Conservation (phyloP, 2,888 invertebrate species). For the Pammene aurita region DNA sequence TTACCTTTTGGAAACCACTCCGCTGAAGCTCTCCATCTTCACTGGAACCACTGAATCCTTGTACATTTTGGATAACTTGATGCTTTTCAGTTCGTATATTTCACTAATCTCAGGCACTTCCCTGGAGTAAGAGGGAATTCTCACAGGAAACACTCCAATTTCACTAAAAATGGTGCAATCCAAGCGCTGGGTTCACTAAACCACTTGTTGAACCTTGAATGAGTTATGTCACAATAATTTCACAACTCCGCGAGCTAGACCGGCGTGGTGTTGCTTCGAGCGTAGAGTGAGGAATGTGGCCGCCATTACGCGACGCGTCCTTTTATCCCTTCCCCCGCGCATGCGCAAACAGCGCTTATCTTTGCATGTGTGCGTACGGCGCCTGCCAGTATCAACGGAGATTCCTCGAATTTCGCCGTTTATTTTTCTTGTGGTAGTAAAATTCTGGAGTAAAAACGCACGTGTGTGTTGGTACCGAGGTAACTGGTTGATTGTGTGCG, state of each 20-base stretch:
- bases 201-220: constrained; percentile 48
- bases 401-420: constrained; percentile 69
- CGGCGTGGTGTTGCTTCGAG: constrained; percentile 59
- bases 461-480: constrained; percentile 47
- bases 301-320: constrained; percentile 47
- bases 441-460: constrained; percentile 35
- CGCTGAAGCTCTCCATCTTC: constrained; percentile 76
- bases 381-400: constrained; percentile 56
- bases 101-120: constrained; percentile 65
- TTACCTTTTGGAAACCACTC: constrained; percentile 78
- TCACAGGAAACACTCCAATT: constrained; percentile 47
- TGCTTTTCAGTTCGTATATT: constrained; percentile 64
- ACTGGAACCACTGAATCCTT: constrained; percentile 76
- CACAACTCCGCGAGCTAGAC: constrained; percentile 63
- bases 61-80: constrained; percentile 70
- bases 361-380: constrained; percentile 64
- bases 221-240: constrained; percentile 78
- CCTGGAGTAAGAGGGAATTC: constrained; percentile 55
- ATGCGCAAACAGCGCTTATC: constrained; percentile 44
- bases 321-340: constrained; percentile 59
- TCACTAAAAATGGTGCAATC: constrained; percentile 49
- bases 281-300: constrained; percentile 59
- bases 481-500: constrained; percentile 52
- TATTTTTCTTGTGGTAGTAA: constrained; percentile 52
- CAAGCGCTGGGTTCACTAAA: constrained; percentile 46